Evolutionary conservation across 2,888 invertebrate species (phyloP), one percentile per base, ranked within the genome.

Genomic region (Bellardia bayeri): DNA sequence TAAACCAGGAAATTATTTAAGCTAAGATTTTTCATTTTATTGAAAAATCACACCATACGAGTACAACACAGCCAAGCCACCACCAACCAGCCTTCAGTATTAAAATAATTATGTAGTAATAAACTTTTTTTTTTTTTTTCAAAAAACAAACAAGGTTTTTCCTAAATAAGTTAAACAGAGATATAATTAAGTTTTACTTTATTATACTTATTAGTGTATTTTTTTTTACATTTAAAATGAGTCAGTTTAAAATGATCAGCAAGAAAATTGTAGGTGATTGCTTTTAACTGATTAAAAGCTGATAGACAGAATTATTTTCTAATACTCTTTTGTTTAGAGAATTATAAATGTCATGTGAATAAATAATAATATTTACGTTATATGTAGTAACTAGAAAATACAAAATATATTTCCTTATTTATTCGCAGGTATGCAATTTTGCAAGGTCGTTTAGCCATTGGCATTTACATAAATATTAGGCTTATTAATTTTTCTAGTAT

Each of bases 1-100:
- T 75, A 82, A 87, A 87, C 82, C 87, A 87, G 87, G 87, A 87
- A 87, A 87, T 75, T 82, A 54, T 80, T 63, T 75, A 33, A 61
- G 37, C 42, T 61, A 71, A 84, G 79, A 82, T 82, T 87, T 87
- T 87, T 87, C 85, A 82, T 75, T 82, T 71, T 78, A 78, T 56
- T 64, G 71, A 78, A 71, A 71, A 61, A 37, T 37, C 37, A 6
- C 37, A 37, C 0, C 3, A 37, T 23, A 23, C 23, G 1, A 23
- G 23, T 23, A 23, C 23, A 23, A 23, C 23, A 23, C 23, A 23
- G 23, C 0, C 23, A 23, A 23, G 23, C 23, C 51, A 13, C 14
- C n/a, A 14, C 49, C 80, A 85, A 14, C 49, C 80, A 85, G 58
- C 75, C 85, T 85, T 81, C 72, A 78, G n/a, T 9, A 64, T 33